These are phyloP conservation scores for Amblyjoppa proteus DNA, from an alignment of 2,888 invertebrate genomes.

Conservation along the genomic window DNA sequence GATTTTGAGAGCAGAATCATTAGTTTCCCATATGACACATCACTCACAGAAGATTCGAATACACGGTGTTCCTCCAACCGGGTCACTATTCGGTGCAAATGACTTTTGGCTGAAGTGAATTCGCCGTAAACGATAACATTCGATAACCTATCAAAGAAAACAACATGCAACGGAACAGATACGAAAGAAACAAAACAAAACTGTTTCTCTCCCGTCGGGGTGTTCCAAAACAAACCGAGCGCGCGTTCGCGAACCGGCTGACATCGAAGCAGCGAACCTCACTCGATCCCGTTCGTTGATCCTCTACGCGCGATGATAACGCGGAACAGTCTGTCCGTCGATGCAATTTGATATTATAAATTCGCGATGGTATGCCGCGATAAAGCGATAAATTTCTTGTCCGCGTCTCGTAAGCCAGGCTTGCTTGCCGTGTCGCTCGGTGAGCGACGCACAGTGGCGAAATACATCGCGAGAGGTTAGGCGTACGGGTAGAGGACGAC, in stretches of 20 bases:
- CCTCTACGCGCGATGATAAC: conserved; percentile 40
- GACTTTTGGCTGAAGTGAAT: no score
- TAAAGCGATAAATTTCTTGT: conserved; percentile 21
- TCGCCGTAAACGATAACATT: no score
- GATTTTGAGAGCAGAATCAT: no score
- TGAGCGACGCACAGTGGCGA: neutral
- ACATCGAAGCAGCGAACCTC: neutral
- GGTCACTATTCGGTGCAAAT: no score
- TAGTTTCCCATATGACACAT: no score
- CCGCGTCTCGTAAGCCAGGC: conserved; percentile 13
- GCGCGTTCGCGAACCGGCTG: neutral
- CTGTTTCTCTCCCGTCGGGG: conserved; percentile 44
- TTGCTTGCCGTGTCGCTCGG: neutral
- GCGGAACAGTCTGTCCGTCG: conserved; percentile 14
- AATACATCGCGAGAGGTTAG: conserved; percentile 51
- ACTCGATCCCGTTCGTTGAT: conserved; percentile 1
- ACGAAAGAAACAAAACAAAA: neutral
- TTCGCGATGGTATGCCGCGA: conserved; percentile 53
- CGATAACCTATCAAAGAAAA: no score
- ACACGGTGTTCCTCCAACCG: no score
- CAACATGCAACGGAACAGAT: no score
- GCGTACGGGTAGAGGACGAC: neutral
- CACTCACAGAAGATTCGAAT: no score
- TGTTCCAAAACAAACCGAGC: conserved; percentile 21
- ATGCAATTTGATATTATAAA: conserved; percentile 9